Percentiles rank a stretch among this genome's conserved stretches.
Evolutionary conservation across 2,797 vertebrate species (phyloP).

Genomic region (Sebastes ruberrimus): DNA sequence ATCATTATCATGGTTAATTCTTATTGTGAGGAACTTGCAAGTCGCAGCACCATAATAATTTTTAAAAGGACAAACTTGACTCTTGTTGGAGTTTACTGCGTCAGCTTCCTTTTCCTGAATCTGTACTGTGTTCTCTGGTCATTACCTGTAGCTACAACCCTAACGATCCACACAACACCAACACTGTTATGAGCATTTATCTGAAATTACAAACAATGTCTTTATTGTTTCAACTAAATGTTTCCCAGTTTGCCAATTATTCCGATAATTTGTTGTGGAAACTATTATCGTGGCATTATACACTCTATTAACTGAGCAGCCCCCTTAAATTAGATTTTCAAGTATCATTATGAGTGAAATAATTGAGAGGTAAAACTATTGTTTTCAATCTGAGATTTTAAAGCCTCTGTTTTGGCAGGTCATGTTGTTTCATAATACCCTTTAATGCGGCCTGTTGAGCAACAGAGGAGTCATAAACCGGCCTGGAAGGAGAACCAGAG

Average conservation of each 20-base stretch:
- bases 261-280: background rate
- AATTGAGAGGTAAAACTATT: slow-evolving; percentile 27
- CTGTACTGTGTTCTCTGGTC: background rate
- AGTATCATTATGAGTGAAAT: slow-evolving; percentile 13
- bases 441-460: slow-evolving; percentile 43
- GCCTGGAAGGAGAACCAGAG: background rate
- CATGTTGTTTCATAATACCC: slow-evolving; percentile 38
- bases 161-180: background rate
- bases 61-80: background rate
- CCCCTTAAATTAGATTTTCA: slow-evolving; percentile 6
- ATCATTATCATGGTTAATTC: too few species aligned
- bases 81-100: background rate
- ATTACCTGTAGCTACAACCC: background rate
- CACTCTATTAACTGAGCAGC: background rate
- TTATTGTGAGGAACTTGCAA: background rate
- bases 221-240: slow-evolving; percentile 3
- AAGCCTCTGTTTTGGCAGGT: slow-evolving; percentile 52
- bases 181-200: background rate
- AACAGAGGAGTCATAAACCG: slow-evolving; percentile 23
- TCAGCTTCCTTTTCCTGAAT: background rate
- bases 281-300: background rate
- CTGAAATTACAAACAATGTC: background rate
- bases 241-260: slow-evolving; percentile 2
- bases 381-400: slow-evolving; percentile 33
- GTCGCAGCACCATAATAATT: background rate